Evolutionary conservation across 2,797 vertebrate species (phyloP).

Genomic region (Clangula hyemalis): DNA sequence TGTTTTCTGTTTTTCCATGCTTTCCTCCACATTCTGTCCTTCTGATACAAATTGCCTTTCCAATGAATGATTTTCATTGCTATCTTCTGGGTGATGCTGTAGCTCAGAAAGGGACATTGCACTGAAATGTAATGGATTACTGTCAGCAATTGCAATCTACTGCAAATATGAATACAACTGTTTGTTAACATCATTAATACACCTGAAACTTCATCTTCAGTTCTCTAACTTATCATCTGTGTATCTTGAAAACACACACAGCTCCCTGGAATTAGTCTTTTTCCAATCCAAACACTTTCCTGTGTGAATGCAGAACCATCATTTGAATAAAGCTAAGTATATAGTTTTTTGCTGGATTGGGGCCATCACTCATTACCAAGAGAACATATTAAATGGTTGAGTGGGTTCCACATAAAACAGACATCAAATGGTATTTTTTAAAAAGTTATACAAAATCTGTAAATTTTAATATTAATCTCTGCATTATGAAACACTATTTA

Average conservation of each 20-base stretch:
- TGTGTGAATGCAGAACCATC: no score
- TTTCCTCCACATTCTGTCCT: slow-evolving; percentile 53
- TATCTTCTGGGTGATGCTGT: slow-evolving; percentile 36
- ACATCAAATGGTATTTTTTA: background rate
- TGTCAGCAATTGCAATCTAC: slow-evolving; percentile 3
- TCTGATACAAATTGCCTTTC: background rate
- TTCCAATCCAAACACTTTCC: background rate
- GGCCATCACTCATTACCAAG: background rate
- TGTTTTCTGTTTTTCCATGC: slow-evolving; percentile 69
- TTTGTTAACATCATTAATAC: background rate
- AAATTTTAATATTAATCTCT: background rate
- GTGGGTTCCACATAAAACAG: background rate
- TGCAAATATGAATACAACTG: background rate
- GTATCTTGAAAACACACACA: background rate
- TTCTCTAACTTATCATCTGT: background rate
- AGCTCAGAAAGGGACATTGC: slow-evolving; percentile 63
- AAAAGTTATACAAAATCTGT: background rate
- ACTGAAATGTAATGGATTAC: slow-evolving; percentile 62
- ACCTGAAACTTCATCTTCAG: background rate
- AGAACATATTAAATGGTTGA: background rate
- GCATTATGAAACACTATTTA: background rate
- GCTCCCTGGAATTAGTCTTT: background rate
- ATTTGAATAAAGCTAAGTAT: background rate
- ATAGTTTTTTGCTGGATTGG: background rate
- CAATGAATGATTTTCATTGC: slow-evolving; percentile 27